Percentiles rank a stretch among this genome's conserved stretches.
Conservation (phyloP, 2,113 vertebrate species). For the Paracanthobrama guichenoti region DNA sequence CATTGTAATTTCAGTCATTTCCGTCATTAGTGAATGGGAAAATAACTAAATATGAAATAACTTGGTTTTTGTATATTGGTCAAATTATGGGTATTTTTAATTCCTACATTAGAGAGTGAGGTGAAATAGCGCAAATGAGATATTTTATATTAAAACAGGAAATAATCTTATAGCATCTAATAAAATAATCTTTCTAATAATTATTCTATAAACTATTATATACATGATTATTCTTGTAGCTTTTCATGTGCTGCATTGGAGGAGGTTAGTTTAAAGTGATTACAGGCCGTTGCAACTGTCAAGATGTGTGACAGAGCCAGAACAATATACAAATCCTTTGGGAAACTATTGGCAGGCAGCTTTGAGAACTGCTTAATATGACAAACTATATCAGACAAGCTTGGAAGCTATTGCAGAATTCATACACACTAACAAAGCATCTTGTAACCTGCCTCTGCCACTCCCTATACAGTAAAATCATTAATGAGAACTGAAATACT, state of each 20-base stretch:
- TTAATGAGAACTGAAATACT: background rate
- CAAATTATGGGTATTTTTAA: background rate
- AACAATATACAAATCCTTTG: slow-evolving; percentile 67
- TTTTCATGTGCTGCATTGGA: slow-evolving; percentile 10
- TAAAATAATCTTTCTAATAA: background rate
- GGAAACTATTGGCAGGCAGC: slow-evolving; percentile 68
- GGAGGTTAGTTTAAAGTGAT: slow-evolving; percentile 19
- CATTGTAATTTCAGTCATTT: too few relatives aligned
- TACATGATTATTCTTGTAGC: background rate
- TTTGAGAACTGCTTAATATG: slow-evolving; percentile 72
- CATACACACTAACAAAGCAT: slow-evolving; percentile 65
- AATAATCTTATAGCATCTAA: background rate
- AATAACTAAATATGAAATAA: background rate
- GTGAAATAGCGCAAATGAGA: background rate
- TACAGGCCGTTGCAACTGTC: slow-evolving; percentile 48
- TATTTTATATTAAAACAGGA: background rate
- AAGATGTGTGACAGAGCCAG: slow-evolving; percentile 63
- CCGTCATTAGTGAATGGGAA: background rate
- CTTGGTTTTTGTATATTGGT: background rate
- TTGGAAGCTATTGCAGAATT: slow-evolving; percentile 71
- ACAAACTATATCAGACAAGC: slow-evolving; percentile 69
- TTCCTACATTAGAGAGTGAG: background rate
- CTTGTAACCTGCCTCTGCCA: slow-evolving; percentile 18
- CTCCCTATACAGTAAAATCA: slow-evolving; percentile 43
- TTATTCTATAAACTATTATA: background rate